These are phyloP conservation scores for Drosophila mayri DNA, from an alignment of 1,140 invertebrate genomes.

Conservation along the genomic window DNA sequence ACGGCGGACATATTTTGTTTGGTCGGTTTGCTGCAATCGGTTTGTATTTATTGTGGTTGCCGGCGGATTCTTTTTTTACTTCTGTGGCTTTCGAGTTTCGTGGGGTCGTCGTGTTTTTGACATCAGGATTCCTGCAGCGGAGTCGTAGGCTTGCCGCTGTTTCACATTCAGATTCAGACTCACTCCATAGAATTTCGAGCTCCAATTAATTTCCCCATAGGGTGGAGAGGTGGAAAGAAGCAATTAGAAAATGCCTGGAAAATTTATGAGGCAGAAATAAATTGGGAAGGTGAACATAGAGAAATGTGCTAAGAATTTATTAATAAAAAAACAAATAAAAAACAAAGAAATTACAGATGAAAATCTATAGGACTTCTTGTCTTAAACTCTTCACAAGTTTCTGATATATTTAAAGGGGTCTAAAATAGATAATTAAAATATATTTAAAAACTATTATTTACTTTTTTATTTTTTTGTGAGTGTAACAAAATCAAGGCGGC, in stretches of 20 bases:
- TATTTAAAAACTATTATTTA: too few species aligned
- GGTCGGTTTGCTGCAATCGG: slow-evolving; percentile 55
- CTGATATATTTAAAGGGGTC: too few species aligned
- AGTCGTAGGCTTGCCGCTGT: slow-evolving; percentile 15
- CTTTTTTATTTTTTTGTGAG: background rate
- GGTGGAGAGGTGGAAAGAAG: slow-evolving; percentile 19
- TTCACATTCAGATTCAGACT: slow-evolving; percentile 11
- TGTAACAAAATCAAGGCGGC: slow-evolving; percentile 52
- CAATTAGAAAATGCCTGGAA: slow-evolving; percentile 53
- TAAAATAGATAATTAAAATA: background rate
- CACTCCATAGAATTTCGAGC: slow-evolving; percentile 38
- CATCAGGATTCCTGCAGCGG: slow-evolving; percentile 49
- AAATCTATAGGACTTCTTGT: background rate
- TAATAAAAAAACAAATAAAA: background rate
- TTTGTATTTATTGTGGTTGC: slow-evolving; percentile 78
- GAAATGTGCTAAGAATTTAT: background rate
- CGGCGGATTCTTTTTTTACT: slow-evolving; percentile 28
- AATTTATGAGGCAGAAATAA: slow-evolving; percentile 34
- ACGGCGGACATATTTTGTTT: slow-evolving; percentile 42
- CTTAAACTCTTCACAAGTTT: background rate
- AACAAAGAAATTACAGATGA: background rate
- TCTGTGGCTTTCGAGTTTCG: slow-evolving; percentile 24
- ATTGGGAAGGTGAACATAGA: slow-evolving; percentile 4
- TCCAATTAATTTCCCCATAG: slow-evolving; percentile 46
- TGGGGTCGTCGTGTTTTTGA: slow-evolving; percentile 63